phyloP scores from a whole-genome alignment of 2,797 vertebrate genomes.

The Molossus alvarezi region DNA sequence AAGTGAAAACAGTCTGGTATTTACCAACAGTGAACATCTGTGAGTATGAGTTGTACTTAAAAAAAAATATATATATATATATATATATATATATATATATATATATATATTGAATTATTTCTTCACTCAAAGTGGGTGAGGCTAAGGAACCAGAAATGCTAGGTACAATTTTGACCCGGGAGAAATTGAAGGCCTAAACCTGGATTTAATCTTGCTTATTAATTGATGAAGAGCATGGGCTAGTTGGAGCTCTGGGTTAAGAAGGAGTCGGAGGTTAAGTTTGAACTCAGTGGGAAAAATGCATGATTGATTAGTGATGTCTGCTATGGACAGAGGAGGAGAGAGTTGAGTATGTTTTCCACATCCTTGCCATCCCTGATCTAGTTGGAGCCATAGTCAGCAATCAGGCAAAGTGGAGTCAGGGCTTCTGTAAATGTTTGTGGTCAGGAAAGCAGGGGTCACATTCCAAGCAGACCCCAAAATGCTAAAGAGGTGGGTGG shows the following conservation, averaged over 20 bases:
- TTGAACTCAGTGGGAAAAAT: neutral
- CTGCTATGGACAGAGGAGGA: neutral
- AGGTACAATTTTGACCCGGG: neutral
- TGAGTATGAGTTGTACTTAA: neutral
- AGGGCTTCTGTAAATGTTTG: neutral
- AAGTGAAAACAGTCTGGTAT: slow-evolving; percentile 40
- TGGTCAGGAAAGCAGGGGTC: neutral
- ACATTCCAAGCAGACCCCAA: neutral
- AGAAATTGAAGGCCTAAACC: neutral
- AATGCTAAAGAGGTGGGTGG: neutral
- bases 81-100: neutral
- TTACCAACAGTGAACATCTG: slow-evolving; percentile 25
- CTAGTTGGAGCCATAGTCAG: neutral
- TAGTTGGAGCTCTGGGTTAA: slow-evolving; percentile 20
- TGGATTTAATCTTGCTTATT: neutral
- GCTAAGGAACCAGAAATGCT: neutral
- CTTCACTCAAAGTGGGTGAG: neutral
- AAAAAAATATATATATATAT: neutral
- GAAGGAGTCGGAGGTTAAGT: slow-evolving; percentile 27
- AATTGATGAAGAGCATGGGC: neutral
- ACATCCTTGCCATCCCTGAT: neutral
- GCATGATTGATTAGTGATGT: neutral
- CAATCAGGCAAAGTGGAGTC: neutral
- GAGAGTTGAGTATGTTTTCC: too few species aligned
- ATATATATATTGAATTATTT: neutral